Base-by-base conservation (phyloP, 2,888 invertebrate species). In the Dioctria linearis region DNA sequence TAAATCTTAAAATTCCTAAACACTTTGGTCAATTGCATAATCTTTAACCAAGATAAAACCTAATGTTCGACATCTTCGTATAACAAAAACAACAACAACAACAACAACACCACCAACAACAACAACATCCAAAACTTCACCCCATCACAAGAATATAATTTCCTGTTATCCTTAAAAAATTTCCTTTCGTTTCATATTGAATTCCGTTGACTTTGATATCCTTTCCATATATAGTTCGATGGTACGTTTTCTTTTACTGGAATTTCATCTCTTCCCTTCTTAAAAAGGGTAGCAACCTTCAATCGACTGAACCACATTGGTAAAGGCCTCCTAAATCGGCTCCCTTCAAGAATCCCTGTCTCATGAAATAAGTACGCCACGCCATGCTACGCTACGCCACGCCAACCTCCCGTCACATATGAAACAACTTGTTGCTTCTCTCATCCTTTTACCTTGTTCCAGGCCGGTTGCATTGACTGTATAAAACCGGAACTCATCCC, bases 381-480 rank as follows among this genome's bases (percentile, higher is more conserved):
- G 25, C 25, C 25, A 25, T 25, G 25, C 25, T 2, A 25, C 25
- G 25, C 25, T 2, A 25, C 25, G 25, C 25, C 2, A 25, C 2
- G 25, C 25, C 25, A 25, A 25, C 25, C 25, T 63, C n/a, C 76
- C 63, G 76, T 46, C 76, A 76, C 76, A 76, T 76, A 63, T 76
- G 76, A 57, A 63, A 40, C 76, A 61, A 76, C 76, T 49, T 76
- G 76, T 76, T 76, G 76, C 76, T 75, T 13, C 49, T n/a, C 8
- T 59, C n/a, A 37, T 75, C 43, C 4, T 11, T 25, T 25, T 57
- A 13, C 63, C 37, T 57, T 63, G 54, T 9, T 54, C n/a, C 13
- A 39, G 76, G n/a, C 5, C 51, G 25, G 25, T 25, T 25, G 4
- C 63, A 61, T 43, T 59, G 73, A 57, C 54, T 59, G 59, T 69